A percentile compares a stretch with the other conserved stretches of the same genome.
phyloP scores from a whole-genome alignment of 2,113 vertebrate genomes.

The Neodon shergylaensis region DNA sequence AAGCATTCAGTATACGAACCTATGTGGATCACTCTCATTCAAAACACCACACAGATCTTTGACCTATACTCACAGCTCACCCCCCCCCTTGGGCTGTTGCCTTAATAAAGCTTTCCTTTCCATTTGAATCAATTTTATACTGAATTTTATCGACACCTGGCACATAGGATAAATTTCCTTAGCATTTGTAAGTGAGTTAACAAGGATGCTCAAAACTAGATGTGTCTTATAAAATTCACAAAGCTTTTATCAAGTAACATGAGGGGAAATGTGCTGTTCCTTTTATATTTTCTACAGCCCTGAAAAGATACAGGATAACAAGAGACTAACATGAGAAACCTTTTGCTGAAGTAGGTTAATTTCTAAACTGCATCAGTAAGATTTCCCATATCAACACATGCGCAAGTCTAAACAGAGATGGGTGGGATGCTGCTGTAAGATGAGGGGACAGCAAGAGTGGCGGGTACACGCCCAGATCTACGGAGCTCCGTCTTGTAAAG shows the following conservation, averaged over 20 bases:
- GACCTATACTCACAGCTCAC: background rate
- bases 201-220: background rate
- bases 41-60: background rate
- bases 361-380: background rate
- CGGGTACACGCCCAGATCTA: background rate
- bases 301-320: background rate
- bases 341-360: background rate
- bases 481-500: background rate
- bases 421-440: background rate
- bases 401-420: background rate
- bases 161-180: background rate
- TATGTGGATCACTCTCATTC: no score
- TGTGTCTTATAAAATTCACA: background rate
- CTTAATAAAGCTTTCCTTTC: background rate
- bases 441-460: background rate
- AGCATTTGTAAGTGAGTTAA: conserved; percentile 1
- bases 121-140: background rate
- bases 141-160: background rate
- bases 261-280: background rate
- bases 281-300: conserved; percentile 31
- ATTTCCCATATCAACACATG: no score
- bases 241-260: background rate
- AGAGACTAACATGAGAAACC: background rate
- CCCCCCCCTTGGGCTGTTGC: background rate
- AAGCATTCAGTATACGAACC: background rate